Evolutionary conservation across 2,888 invertebrate species (phyloP), one percentile per base, ranked within the genome.

Genomic region (Phorcus lineatus): DNA sequence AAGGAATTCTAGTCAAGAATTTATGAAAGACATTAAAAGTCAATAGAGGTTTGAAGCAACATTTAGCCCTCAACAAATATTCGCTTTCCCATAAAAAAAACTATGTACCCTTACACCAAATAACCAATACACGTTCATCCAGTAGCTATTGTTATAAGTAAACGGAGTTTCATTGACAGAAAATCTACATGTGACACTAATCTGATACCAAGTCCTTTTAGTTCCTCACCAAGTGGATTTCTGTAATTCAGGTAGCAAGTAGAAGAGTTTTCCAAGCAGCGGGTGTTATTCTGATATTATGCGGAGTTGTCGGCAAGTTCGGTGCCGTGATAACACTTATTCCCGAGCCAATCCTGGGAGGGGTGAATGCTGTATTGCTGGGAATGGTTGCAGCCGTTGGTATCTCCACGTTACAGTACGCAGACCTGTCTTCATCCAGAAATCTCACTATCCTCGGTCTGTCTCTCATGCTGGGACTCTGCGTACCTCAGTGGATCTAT

Each of bases 381-480:
- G 91, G 92, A 13, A 89, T 92, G 89, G 90, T 92, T 22, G 83
- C 89, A 2, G 89, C 91, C 0, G 91, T 92, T 1, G 92, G 92
- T 9, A 81, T 92, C 17, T 91, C 91, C 22, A 90, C 89, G n/a
- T 83, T 92, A 0, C 89, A 92, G 80, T 89, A 86, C 77, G 96
- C 97, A 55, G 95, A 97, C 90, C 93, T 98, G 85, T 96, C 96
- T 91, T 96, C 97, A 28, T 95, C 97, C 0, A 94, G 98, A 77
- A 98, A 98, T 94, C 94, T 98, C 76, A 97, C 97, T 92, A 96
- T 98, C 86, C 94, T 98, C 54, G 98, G 97, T 19, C 95, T 97
- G 89, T 97, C 97, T 3, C 94, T 97, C 82, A 97, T 97, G 93
- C 96, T 97, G 88, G 97, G 97, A 2, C 92, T 97, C 94, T 95